These are phyloP conservation scores for Hipparchia sbordonii DNA, from an alignment of 2,888 invertebrate species.

Conservation along the genomic window DNA sequence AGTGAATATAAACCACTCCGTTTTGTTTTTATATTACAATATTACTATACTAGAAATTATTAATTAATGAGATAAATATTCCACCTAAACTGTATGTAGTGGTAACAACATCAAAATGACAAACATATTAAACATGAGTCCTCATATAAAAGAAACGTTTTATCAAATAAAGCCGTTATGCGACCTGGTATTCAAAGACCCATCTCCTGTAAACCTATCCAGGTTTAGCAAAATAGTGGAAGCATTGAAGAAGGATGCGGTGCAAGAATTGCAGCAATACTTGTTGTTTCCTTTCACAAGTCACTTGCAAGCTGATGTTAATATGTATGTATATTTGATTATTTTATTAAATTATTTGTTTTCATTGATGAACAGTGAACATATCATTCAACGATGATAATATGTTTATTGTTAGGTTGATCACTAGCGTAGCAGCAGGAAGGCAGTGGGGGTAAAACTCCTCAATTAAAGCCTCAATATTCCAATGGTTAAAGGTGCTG, in stretches of 20 bases:
- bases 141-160: constrained; percentile 64
- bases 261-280: constrained; percentile 80
- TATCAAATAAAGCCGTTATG: constrained; percentile 78
- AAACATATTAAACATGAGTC: constrained; percentile 54
- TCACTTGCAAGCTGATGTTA: constrained; percentile 61
- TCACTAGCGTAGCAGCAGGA: not conserved
- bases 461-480: not conserved
- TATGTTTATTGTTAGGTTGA: no score
- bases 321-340: constrained; percentile 45
- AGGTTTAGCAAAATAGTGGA: constrained; percentile 57
- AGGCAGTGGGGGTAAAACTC: not conserved
- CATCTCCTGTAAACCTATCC: constrained; percentile 63
- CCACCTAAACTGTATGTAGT: not conserved
- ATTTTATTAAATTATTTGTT: no score
- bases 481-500: no score
- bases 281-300: constrained; percentile 79
- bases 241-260: constrained; percentile 62
- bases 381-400: no score
- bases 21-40: no score
- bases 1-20: no score
- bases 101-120: not conserved
- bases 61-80: not conserved
- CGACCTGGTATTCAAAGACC: constrained; percentile 75
- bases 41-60: no score
- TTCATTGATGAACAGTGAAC: no score